A percentile compares a stretch with the other conserved stretches of the same genome.
These are phyloP conservation scores for Zeus faber DNA, from an alignment of 2,113 vertebrate genomes.

Conservation along the genomic window DNA sequence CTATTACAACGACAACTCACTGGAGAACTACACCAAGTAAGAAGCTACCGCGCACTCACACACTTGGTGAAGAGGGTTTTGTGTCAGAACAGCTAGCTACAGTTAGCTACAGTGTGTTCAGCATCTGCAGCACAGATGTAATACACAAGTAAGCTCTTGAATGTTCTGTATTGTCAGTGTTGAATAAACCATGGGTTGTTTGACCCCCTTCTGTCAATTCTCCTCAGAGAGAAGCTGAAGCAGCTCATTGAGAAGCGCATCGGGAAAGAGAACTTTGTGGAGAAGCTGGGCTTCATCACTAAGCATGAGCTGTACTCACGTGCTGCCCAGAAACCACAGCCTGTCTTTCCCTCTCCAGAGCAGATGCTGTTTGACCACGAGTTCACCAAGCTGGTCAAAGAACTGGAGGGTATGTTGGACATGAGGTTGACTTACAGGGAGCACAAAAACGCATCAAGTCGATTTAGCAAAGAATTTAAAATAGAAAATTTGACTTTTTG, in stretches of 20 bases:
- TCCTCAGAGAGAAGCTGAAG: constrained; percentile 91
- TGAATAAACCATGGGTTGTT: not conserved
- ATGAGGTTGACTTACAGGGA: constrained; percentile 66
- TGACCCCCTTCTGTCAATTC: not conserved
- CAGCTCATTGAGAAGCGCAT: constrained; percentile 98
- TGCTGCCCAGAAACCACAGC: constrained; percentile 94
- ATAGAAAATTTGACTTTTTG: too few relatives aligned
- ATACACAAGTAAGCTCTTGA: too few relatives aligned
- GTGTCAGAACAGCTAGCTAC: too few relatives aligned
- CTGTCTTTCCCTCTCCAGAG: constrained; percentile 87
- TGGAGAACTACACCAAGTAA: constrained; percentile 94
- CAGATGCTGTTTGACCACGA: constrained; percentile 99
- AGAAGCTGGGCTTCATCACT: constrained; percentile 94
- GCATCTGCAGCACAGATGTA: too few relatives aligned
- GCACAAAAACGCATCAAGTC: too few relatives aligned
- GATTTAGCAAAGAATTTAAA: too few relatives aligned
- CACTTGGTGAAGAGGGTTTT: too few relatives aligned
- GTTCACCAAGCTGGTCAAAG: constrained; percentile 96
- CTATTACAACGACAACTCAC: constrained; percentile 96
- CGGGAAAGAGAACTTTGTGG: constrained; percentile 96
- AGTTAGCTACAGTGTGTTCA: too few relatives aligned
- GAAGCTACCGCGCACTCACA: not conserved
- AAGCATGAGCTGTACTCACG: constrained; percentile 96
- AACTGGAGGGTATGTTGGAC: constrained; percentile 96
- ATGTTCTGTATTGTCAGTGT: not conserved